phyloP scores from a whole-genome alignment of 2,113 vertebrate species.

The Heptranchias perlo region DNA sequence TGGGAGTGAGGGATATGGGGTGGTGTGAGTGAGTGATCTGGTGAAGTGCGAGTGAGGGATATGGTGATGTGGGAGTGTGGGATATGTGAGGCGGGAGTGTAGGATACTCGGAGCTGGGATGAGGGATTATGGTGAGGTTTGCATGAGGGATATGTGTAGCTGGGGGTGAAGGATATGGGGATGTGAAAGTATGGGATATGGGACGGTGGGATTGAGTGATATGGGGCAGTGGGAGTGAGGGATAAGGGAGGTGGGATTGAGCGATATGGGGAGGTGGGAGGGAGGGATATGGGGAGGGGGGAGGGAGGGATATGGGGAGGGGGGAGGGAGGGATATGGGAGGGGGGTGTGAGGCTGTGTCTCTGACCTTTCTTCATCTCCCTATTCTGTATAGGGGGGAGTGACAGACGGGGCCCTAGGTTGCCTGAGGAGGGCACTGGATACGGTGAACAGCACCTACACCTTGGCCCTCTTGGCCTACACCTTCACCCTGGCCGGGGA shows the following conservation, averaged over 20 bases:
- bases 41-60: not conserved
- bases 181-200: too few relatives aligned
- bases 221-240: too few relatives aligned
- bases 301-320: conserved; percentile 44
- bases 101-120: too few relatives aligned
- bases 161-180: too few relatives aligned
- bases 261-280: conserved; percentile 42
- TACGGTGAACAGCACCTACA: conserved; percentile 58
- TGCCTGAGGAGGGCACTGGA: conserved; percentile 53
- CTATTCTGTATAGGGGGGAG: conserved; percentile 55
- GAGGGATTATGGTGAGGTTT: too few relatives aligned
- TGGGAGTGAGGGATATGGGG: too few relatives aligned
- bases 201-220: too few relatives aligned
- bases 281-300: conserved; percentile 40
- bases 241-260: too few relatives aligned
- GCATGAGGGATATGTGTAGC: too few relatives aligned
- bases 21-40: not conserved
- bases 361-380: conserved; percentile 42
- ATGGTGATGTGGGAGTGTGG: too few relatives aligned
- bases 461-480: conserved; percentile 71
- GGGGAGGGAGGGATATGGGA: too few relatives aligned
- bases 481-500: conserved; percentile 73
- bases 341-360: conserved; percentile 39
- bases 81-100: not conserved
- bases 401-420: conserved; percentile 53